Base-by-base conservation (phyloP, 2,113 vertebrate genomes). In the Rhinichthys klamathensis region DNA sequence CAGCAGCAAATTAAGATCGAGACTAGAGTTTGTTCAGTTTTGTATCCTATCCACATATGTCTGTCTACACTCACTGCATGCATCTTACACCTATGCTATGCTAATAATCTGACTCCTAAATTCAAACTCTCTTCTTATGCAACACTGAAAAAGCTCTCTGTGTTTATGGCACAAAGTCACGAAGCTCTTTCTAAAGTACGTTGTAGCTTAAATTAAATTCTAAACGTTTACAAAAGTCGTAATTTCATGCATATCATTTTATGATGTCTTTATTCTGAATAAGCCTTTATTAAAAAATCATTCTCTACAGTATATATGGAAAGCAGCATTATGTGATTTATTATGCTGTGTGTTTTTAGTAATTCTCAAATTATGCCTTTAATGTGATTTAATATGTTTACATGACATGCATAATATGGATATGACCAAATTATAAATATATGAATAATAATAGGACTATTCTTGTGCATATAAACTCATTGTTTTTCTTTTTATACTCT, bases 1-100 rank as follows among this genome's bases (percentile, higher is more conserved):
- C n/a, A 38, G 70, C 54, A 63, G 63, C 65, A 65, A 70, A 70
- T n/a, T 8, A 11, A 72, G 83, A 63, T 84, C 1, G 44, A 41
- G 35, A 44, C 5, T 30, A 49, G n/a, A 9, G 15, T 23, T 44
- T 56, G 6, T 77, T 41, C 27, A 41, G 16, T 83, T 83, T 83
- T 44, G 6, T 27, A 16, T 74, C 23, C 8, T 27, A 16, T 74
- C 23, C 8, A 15, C 23, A 3, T n/a, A 38, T 70, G 32, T 10
- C 6, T 72, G 69, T 21, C 35, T 44, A 21, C 35, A 41, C 69
- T 41, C 35, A n/a, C 9, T 70, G 25, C 41, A 78, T 76, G 15
- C 25, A 76, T 30, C 27, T 32, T 35, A 35, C 18, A 56, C 18
- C 51, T 32, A 16, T n/a, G n/a, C n/a, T n/a, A n/a, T 77, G 41